Evolutionary conservation across 2,113 vertebrate species (phyloP), one percentile per base, ranked within the genome.

Genomic region (Delphinapterus leucas): DNA sequence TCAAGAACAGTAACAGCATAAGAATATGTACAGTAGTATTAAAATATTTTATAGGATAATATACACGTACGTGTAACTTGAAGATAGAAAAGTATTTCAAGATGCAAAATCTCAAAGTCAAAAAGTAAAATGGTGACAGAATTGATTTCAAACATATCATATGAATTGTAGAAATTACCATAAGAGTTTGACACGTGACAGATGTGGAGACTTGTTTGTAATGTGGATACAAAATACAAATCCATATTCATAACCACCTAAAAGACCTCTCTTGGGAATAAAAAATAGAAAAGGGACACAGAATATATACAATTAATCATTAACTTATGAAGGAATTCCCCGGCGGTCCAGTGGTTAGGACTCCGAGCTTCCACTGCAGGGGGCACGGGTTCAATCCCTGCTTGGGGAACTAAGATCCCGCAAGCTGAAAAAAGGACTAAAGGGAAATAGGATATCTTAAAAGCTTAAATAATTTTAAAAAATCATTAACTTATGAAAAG

Each of bases 81-180:
- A 20, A 91, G 65, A 81, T 31, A 88, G 41, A 93, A 83, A 90
- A 91, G 5, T 92, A 82, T 73, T 93, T 71, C 20, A 71, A 91
- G 93, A 81, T 82, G 58, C 44, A 85, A 65, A 58, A 65, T 60
- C 31, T 36, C 38, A 88, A 89, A 88, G 53, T 90, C 84, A 81
- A n/a, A 92, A 87, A 73, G 31, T 49, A 76, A 94, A 83, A 76
- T 76, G 70, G n/a, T 96, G 85, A 85, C 71, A 77, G 76, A 92
- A 77, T 38, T 82, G 67, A 96, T 55, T 93, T 95, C 79, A 95
- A 94, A 96, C 71, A 47, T 91, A 85, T 71, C 55, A 65, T 76
- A 55, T 15, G 14, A 91, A 86, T 71, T 85, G 3, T 44, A 88
- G 77, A 97, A 81, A 96, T 96, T 91, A 85, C 14, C 63, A 6